These are phyloP conservation scores for Pomatostomus ruficeps DNA, from an alignment of 2,113 vertebrate species.

Conservation along the genomic window DNA sequence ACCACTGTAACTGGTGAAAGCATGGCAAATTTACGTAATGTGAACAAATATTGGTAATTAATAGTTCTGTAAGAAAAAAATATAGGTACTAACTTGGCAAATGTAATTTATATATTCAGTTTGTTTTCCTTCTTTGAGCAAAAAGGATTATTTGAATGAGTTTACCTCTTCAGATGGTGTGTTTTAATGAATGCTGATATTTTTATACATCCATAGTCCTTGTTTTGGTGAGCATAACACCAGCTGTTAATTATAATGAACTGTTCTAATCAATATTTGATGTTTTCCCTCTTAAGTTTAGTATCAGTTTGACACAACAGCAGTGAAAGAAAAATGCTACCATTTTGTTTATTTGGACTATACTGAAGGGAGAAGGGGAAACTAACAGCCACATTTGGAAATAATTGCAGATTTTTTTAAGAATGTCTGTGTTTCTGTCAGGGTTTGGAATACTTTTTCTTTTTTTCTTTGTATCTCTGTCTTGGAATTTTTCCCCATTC, in stretches of 20 bases:
- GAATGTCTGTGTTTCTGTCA: rapidly evolving
- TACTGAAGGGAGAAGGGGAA: not conserved
- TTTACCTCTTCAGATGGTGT: not conserved
- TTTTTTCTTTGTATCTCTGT: no score
- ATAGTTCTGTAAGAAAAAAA: not conserved
- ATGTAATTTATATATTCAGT: not conserved
- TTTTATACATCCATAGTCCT: not conserved
- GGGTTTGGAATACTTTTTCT: no score
- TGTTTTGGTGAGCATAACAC: not conserved
- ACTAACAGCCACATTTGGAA: not conserved
- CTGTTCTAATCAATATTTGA: not conserved
- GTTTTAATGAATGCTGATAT: not conserved
- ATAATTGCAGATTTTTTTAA: not conserved
- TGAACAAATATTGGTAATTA: not conserved
- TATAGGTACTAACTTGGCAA: not conserved
- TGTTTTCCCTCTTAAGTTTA: not conserved
- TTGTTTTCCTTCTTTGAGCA: not conserved
- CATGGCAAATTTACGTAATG: not conserved
- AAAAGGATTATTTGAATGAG: not conserved
- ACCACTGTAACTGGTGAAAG: not conserved
- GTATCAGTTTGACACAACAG: not conserved
- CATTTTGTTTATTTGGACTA: not conserved
- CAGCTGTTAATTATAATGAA: not conserved
- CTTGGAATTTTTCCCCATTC: no score
- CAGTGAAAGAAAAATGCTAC: not conserved